A percentile compares a stretch with the other conserved stretches of the same genome.
phyloP scores from a whole-genome alignment of 1,140 invertebrate species.

The Harpegnathos saltator region DNA sequence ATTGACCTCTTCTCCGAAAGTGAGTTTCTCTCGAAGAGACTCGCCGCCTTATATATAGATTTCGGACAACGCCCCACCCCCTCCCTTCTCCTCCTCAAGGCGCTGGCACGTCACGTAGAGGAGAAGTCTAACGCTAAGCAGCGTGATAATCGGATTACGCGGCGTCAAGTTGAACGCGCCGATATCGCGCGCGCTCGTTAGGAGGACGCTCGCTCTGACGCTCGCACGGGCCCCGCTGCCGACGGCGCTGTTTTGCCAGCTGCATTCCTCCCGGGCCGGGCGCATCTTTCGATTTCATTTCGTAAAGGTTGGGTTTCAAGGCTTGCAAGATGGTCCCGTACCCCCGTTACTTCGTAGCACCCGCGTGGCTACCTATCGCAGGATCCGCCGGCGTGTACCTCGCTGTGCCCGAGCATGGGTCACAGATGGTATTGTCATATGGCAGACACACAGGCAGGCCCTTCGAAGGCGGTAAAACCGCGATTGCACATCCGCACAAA shows the following conservation, averaged over 20 bases:
- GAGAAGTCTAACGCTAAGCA: too few relatives aligned
- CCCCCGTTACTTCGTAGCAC: slow-evolving; percentile 33
- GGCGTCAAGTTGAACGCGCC: too few relatives aligned
- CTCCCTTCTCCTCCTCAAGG: too few relatives aligned
- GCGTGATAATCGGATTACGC: too few relatives aligned
- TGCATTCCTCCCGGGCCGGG: slow-evolving; percentile 54
- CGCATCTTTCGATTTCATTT: slow-evolving; percentile 75
- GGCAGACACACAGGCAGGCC: slow-evolving; percentile 76
- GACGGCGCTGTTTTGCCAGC: slow-evolving; percentile 69
- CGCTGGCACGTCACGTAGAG: too few relatives aligned
- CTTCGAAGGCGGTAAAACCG: slow-evolving; percentile 68
- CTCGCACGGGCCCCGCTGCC: too few relatives aligned
- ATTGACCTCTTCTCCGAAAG: too few relatives aligned
- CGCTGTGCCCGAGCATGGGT: slow-evolving; percentile 63
- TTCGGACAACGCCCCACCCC: too few relatives aligned
- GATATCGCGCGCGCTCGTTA: too few relatives aligned
- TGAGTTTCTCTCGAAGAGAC: too few relatives aligned
- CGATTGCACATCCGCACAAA: slow-evolving; percentile 70
- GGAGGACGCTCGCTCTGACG: too few relatives aligned
- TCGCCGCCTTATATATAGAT: too few relatives aligned
- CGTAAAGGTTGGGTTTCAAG: slow-evolving; percentile 68
- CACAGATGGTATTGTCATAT: slow-evolving; percentile 84
- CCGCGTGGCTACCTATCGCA: slow-evolving; percentile 33
- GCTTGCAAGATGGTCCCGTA: slow-evolving; percentile 78
- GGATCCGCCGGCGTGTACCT: slow-evolving; percentile 47